Conservation (phyloP, 1,140 invertebrate species). For the Zaprionus vittiger region DNA sequence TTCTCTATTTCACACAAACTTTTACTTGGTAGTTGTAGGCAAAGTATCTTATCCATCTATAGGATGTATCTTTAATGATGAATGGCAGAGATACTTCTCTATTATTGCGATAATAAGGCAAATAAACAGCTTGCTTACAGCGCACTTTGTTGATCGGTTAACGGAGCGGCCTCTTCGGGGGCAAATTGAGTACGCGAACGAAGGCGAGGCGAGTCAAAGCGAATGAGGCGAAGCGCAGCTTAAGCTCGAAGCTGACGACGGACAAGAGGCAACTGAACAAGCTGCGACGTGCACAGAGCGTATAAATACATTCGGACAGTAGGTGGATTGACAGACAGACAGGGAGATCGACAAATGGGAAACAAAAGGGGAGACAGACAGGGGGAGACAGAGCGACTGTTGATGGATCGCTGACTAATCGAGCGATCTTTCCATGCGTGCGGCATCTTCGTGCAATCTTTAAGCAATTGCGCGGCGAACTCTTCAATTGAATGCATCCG, state of each 20-base stretch:
- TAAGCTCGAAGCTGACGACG: constrained; percentile 18
- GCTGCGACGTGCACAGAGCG: neutral
- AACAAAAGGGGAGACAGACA: neutral
- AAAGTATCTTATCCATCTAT: neutral
- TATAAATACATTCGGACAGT: constrained; percentile 10
- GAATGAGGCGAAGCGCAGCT: neutral
- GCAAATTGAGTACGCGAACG: neutral
- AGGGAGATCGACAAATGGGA: neutral
- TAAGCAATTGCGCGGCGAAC: neutral
- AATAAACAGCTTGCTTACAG: neutral
- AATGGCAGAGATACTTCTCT: neutral
- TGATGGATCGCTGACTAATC: constrained; percentile 45
- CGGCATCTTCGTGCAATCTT: constrained; percentile 2
- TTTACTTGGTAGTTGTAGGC: neutral
- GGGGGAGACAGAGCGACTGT: neutral
- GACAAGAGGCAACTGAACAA: constrained; percentile 30
- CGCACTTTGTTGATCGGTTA: neutral
- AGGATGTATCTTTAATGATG: neutral
- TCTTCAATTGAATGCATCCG: constrained; percentile 45
- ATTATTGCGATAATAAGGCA: neutral
- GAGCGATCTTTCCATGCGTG: constrained; percentile 13
- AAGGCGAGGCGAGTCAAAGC: neutral
- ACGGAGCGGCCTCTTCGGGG: neutral
- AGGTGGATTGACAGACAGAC: constrained; percentile 1
- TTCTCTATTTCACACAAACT: neutral